phyloP scores from a whole-genome alignment of 2,113 vertebrate genomes.

The Corydoras sp. region DNA sequence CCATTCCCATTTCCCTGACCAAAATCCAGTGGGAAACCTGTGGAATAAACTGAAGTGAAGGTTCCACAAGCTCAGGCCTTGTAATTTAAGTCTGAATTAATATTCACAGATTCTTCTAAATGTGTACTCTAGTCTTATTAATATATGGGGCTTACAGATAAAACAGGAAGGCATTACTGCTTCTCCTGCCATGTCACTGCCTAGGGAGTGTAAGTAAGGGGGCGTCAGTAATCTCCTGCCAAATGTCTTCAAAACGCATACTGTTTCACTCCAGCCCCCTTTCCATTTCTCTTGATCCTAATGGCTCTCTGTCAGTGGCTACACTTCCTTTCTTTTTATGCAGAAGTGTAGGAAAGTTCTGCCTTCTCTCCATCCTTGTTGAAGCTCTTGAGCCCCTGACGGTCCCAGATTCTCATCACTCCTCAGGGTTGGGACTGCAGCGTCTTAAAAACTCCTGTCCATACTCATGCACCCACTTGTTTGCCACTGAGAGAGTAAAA shows the following conservation, averaged over 20 bases:
- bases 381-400: conserved; percentile 47
- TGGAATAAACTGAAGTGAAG: too few relatives aligned
- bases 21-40: too few relatives aligned
- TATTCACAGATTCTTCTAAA: too few relatives aligned
- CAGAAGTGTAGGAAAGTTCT: not conserved
- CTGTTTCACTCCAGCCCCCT: not conserved
- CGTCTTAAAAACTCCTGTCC: conserved; percentile 85
- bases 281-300: not conserved
- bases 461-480: conserved; percentile 90
- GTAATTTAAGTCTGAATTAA: too few relatives aligned
- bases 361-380: not conserved
- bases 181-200: not conserved
- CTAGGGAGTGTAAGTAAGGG: conserved; percentile 35
- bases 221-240: conserved; percentile 42
- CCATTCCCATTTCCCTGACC: too few relatives aligned
- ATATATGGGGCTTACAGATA: conserved; percentile 42
- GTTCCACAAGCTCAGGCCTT: too few relatives aligned
- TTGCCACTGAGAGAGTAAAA: conserved; percentile 72
- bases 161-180: conserved; percentile 43
- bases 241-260: conserved; percentile 34
- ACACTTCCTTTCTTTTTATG: not conserved
- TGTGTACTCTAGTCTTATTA: conserved; percentile 19
- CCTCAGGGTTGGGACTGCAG: conserved; percentile 68
- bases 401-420: conserved; percentile 59
- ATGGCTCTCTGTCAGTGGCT: not conserved